Evolutionary conservation across 1,140 invertebrate genomes (phyloP).

Genomic region (Neotoxoptera formosana): DNA sequence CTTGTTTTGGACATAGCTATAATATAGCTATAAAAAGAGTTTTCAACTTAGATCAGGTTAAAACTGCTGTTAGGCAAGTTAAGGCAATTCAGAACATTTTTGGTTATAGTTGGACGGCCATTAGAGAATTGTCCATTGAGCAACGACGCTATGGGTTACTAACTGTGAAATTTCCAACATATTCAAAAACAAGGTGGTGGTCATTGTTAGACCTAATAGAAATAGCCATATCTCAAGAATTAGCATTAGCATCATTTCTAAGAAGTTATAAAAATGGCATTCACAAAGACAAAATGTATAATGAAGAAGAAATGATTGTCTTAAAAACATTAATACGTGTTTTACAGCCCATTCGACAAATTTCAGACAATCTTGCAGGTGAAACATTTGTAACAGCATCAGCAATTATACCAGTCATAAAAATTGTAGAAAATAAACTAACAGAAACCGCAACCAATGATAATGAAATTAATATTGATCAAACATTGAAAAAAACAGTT

Average conservation of each 20-base stretch:
- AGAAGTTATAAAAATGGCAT: constrained; percentile 16
- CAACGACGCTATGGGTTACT: constrained; percentile 6
- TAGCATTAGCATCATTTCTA: constrained; percentile 1
- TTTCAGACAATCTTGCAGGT: constrained; percentile 14
- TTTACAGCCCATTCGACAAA: constrained; percentile 12
- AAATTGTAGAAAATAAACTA: neutral
- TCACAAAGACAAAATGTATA: constrained; percentile 15
- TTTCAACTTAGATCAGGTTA: neutral
- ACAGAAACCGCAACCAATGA: neutral
- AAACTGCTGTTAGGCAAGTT: neutral
- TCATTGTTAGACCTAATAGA: constrained; percentile 3
- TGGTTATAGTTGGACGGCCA: constrained; percentile 3
- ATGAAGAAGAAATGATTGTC: constrained; percentile 27
- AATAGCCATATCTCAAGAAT: neutral
- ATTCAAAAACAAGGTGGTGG: constrained; percentile 13
- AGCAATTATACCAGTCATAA: constrained; percentile 14
- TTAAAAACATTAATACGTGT: neutral
- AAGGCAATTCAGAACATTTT: constrained; percentile 20
- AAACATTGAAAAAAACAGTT: constrained; percentile 21
- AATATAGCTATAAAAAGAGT: constrained; percentile 13
- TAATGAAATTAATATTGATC: neutral
- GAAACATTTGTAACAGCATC: constrained; percentile 22
- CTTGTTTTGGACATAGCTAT: constrained; percentile 13
- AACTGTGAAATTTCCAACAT: constrained; percentile 26
- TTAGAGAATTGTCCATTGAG: constrained; percentile 18